Percentiles rank a stretch among this genome's conserved stretches.
Evolutionary conservation across 2,113 vertebrate species (phyloP).

Genomic region (Antechinus flavipes): DNA sequence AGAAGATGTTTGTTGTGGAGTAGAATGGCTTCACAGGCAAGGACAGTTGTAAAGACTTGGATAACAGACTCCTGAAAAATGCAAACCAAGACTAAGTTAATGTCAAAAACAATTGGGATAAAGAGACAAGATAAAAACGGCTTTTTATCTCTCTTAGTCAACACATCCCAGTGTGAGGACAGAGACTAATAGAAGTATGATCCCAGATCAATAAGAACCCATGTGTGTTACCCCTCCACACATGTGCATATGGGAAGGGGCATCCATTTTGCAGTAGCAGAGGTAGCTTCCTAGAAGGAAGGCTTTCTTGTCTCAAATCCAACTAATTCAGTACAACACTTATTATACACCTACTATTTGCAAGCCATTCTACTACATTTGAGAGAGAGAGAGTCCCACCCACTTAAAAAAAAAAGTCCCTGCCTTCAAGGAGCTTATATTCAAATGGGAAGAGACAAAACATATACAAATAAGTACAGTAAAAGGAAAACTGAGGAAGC

Average conservation of each 20-base stretch:
- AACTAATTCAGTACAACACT: neutral
- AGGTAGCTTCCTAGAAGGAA: neutral
- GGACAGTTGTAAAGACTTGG: constrained; percentile 3
- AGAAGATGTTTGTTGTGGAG: neutral
- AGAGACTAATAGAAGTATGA: neutral
- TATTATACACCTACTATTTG: neutral
- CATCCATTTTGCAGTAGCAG: neutral
- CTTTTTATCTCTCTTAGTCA: constrained; percentile 44
- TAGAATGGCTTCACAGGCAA: constrained; percentile 13
- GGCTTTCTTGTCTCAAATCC: neutral
- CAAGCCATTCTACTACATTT: neutral
- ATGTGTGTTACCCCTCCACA: neutral
- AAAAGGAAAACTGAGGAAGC: neutral
- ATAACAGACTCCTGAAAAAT: constrained; percentile 25
- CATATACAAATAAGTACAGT: neutral
- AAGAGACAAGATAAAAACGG: neutral
- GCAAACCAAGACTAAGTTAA: constrained; percentile 47
- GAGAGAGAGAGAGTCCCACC: neutral
- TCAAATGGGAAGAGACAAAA: neutral
- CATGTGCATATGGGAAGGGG: neutral
- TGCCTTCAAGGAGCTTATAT: neutral
- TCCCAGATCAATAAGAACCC: neutral
- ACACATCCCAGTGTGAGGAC: neutral
- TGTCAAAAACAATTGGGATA: constrained; percentile 60
- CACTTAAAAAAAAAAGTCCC: neutral